These are phyloP conservation scores for Steatornis caripensis DNA, from an alignment of 2,113 vertebrate genomes.

Conservation along the genomic window DNA sequence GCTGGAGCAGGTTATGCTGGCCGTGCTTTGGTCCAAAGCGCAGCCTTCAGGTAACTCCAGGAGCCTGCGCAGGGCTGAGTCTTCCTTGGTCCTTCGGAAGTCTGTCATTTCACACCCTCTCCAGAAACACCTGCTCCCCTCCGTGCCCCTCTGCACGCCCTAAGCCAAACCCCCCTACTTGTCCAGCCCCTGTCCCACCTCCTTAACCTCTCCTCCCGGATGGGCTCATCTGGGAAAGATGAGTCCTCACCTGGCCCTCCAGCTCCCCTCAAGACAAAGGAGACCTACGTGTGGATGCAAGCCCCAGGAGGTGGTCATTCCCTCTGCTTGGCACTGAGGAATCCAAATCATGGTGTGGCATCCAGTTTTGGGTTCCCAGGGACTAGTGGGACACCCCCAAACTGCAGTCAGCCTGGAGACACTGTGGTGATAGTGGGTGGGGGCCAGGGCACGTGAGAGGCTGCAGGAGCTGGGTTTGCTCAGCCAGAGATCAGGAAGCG, in stretches of 20 bases:
- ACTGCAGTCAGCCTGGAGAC: rapidly evolving
- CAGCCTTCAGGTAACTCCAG: background rate
- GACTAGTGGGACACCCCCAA: background rate
- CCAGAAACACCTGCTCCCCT: background rate
- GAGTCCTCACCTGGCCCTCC: background rate
- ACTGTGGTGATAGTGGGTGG: rapidly evolving
- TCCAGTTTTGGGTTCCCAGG: background rate
- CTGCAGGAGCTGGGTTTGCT: background rate
- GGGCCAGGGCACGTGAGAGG: background rate
- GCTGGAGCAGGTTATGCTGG: background rate
- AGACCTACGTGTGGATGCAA: background rate
- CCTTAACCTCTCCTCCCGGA: background rate
- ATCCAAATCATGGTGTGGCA: background rate
- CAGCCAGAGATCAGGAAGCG: background rate
- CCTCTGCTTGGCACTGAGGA: background rate
- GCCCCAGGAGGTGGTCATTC: background rate
- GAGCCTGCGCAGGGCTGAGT: background rate
- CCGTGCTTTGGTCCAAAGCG: background rate
- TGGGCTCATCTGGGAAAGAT: background rate
- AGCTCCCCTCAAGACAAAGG: background rate
- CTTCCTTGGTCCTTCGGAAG: background rate
- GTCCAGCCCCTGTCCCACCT: background rate
- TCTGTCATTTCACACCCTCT: background rate
- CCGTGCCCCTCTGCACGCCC: background rate
- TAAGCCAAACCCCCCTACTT: background rate